Evolutionary conservation across 1,140 invertebrate species (phyloP).

Genomic region (Lepidurus packardi): DNA sequence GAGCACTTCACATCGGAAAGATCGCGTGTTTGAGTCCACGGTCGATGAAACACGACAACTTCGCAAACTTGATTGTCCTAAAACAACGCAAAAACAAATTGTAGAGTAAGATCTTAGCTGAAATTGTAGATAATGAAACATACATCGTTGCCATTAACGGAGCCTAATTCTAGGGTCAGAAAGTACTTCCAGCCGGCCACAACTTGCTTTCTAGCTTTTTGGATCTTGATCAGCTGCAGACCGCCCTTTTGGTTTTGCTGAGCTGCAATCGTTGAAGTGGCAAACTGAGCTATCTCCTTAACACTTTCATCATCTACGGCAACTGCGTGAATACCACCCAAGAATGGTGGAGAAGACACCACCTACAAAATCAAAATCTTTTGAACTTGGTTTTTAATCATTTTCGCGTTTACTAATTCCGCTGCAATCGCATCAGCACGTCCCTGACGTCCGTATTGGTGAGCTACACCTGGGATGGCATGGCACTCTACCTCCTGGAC

Average conservation of each 20-base stretch:
- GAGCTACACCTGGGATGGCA: background rate
- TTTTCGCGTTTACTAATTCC: background rate
- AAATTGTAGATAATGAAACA: background rate
- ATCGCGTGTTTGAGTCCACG: conserved; percentile 12
- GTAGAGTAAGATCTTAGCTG: background rate
- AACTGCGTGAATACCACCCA: background rate
- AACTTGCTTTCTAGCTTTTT: conserved; percentile 2
- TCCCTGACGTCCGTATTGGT: background rate
- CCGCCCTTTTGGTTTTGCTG: conserved; percentile 14
- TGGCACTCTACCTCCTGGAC: background rate
- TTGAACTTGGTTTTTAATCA: background rate
- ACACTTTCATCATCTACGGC: background rate
- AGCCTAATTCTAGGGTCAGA: conserved; percentile 1
- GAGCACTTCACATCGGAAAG: background rate
- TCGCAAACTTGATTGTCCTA: conserved; percentile 18
- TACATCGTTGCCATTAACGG: background rate
- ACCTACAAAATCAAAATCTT: background rate
- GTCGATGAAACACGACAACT: conserved; percentile 28
- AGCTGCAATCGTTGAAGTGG: background rate
- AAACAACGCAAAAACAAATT: background rate
- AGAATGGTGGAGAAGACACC: background rate
- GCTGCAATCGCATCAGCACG: background rate
- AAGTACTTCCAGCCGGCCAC: conserved; percentile 24
- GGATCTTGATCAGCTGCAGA: background rate
- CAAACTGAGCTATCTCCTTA: conserved; percentile 1